Evolutionary conservation across 2,797 vertebrate species (phyloP).

Genomic region (Coluber constrictor): DNA sequence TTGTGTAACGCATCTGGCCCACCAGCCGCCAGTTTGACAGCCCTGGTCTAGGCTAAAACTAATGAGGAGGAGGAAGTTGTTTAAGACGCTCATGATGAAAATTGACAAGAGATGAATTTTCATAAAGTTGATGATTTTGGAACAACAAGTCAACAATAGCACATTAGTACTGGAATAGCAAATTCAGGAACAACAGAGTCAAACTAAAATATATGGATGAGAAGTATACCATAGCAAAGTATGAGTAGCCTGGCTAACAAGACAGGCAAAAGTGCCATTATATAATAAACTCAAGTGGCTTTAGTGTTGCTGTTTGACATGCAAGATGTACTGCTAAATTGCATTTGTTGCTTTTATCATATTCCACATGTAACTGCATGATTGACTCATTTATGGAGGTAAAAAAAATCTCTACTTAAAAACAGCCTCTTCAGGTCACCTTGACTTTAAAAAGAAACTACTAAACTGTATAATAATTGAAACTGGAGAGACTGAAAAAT

Average conservation of each 20-base stretch:
- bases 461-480: neutral
- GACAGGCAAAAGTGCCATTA: neutral
- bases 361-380: neutral
- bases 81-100: too few species aligned
- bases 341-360: neutral
- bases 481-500: neutral
- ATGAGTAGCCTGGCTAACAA: neutral
- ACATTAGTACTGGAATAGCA: neutral
- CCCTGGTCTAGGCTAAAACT: neutral
- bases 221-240: neutral
- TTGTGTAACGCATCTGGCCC: too few species aligned
- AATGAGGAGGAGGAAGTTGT: neutral
- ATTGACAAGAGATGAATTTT: neutral
- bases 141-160: neutral
- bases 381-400: neutral
- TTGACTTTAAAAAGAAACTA: slow-evolving; percentile 19
- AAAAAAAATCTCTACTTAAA: neutral
- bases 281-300: neutral
- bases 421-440: neutral
- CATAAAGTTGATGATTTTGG: neutral
- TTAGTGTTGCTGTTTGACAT: neutral
- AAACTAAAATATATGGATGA: neutral
- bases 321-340: neutral
- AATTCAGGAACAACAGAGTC: neutral
- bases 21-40: too few species aligned